Evolutionary conservation across 2,888 invertebrate species (phyloP).

Genomic region (Drosophila melanosoma): DNA sequence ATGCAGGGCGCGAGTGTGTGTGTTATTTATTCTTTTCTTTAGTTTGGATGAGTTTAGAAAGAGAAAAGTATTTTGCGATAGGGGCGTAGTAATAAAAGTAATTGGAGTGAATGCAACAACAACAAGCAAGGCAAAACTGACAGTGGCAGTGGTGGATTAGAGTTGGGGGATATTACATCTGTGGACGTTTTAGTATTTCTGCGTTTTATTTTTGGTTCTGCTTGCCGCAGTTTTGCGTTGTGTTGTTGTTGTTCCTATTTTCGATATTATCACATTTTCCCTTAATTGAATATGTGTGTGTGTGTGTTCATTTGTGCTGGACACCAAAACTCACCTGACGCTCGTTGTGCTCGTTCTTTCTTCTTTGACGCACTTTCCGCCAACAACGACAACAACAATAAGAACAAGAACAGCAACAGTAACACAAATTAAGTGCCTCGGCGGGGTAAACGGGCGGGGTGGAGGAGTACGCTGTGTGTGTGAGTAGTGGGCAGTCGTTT

Average conservation of each 20-base stretch:
- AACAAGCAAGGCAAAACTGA: slow-evolving; percentile 17
- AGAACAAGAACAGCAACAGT: slow-evolving; percentile 30
- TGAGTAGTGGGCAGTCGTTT: slow-evolving; percentile 35
- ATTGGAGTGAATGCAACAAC: slow-evolving; percentile 26
- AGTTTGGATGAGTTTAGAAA: slow-evolving; percentile 56
- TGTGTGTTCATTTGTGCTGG: slow-evolving; percentile 35
- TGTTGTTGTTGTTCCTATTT: slow-evolving; percentile 34
- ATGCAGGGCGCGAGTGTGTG: slow-evolving; percentile 45
- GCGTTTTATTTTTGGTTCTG: slow-evolving; percentile 29
- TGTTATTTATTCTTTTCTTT: slow-evolving; percentile 24
- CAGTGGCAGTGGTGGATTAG: slow-evolving; percentile 1
- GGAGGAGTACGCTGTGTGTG: neutral
- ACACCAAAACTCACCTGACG: slow-evolving; percentile 76
- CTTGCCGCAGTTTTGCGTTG: slow-evolving; percentile 19
- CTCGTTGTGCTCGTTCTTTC: slow-evolving; percentile 47
- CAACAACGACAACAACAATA: slow-evolving; percentile 31
- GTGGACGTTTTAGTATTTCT: slow-evolving; percentile 1
- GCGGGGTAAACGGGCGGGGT: slow-evolving; percentile 39
- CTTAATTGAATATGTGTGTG: slow-evolving; percentile 24
- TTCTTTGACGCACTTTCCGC: slow-evolving; percentile 33
- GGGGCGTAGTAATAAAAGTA: slow-evolving; percentile 36
- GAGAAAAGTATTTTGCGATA: slow-evolving; percentile 30
- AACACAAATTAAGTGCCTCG: slow-evolving; percentile 46
- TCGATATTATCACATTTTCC: slow-evolving; percentile 51
- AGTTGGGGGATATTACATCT: slow-evolving; percentile 13